Percentiles rank a stretch among this genome's conserved stretches.
These are phyloP conservation scores for Burhinus bistriatus DNA, from an alignment of 2,113 vertebrate species.

Conservation along the genomic window DNA sequence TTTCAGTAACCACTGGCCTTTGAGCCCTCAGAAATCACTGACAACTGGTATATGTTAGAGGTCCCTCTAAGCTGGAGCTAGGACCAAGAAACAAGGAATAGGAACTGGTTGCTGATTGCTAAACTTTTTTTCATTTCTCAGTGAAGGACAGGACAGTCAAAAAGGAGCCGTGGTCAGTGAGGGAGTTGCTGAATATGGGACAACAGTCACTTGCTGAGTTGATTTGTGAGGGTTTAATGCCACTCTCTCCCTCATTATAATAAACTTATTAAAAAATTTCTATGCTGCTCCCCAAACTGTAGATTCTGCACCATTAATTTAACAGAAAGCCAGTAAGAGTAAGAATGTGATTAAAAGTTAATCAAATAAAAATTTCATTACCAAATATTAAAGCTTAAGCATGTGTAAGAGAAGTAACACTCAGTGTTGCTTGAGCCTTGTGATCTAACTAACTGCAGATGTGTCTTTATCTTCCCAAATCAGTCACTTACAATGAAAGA, in stretches of 20 bases:
- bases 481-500: background rate
- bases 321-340: background rate
- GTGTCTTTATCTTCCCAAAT: background rate
- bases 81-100: background rate
- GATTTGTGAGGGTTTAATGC: background rate
- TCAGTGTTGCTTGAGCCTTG: background rate
- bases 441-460: background rate
- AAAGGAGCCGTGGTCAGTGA: background rate
- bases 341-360: background rate
- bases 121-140: background rate
- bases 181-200: background rate
- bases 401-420: background rate
- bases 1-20: background rate
- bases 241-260: background rate
- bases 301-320: background rate
- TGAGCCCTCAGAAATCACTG: background rate
- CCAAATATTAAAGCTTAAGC: background rate
- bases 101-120: background rate
- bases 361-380: background rate
- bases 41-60: background rate
- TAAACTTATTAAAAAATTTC: background rate
- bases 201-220: background rate
- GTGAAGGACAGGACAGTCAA: background rate
- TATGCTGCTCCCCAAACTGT: background rate
- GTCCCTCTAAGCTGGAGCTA: background rate